These are phyloP conservation scores for Holacanthus passer DNA, from an alignment of 2,113 vertebrate genomes.

Conservation along the genomic window DNA sequence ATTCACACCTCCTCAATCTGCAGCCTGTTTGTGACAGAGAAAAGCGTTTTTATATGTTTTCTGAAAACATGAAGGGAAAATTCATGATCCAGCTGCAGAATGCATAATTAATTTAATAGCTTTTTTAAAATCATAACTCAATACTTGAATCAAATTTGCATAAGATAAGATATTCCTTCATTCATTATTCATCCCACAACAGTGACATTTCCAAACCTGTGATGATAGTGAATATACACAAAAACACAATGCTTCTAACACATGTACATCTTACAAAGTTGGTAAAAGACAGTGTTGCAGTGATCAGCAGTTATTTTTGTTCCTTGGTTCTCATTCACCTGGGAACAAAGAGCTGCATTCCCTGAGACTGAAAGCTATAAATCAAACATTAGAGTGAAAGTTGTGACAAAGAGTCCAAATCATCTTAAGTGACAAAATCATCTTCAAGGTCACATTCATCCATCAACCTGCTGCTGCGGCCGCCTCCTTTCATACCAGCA, in stretches of 20 bases:
- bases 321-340: background rate
- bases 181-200: no score
- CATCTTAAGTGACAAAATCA: conserved; percentile 8
- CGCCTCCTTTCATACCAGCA: background rate
- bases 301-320: background rate
- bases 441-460: conserved; percentile 12
- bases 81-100: background rate
- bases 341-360: background rate
- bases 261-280: background rate
- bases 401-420: background rate
- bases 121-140: no score
- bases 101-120: background rate
- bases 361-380: background rate
- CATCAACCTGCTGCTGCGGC: conserved; percentile 10
- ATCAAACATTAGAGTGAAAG: background rate
- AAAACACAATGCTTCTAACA: background rate
- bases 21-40: background rate
- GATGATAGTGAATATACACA: background rate
- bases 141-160: background rate
- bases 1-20: background rate
- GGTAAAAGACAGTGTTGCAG: background rate
- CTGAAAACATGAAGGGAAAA: background rate
- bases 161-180: no score
- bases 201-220: no score
- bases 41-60: background rate